Base-by-base conservation (phyloP, 2,797 vertebrate species). In the Peromyscus eremicus region DNA sequence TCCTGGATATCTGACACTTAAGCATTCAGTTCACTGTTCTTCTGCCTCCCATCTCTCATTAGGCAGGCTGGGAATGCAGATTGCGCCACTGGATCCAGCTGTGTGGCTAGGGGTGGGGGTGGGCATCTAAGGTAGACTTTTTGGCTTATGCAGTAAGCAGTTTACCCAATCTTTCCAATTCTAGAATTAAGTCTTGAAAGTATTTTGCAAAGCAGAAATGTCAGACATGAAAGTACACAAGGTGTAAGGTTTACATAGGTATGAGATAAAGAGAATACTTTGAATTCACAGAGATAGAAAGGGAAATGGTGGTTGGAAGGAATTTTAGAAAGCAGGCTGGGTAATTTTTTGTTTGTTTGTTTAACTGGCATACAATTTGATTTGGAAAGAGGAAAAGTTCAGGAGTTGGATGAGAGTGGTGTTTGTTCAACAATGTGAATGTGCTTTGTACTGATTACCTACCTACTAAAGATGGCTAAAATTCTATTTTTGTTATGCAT, bases 301-400 rank as follows among this genome's bases (percentile, higher is more conserved):
- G 14, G 5, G 23, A 17, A 76, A 64, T 60, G 14, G 37, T 52
- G 3, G 6, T 37, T 37, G 19, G 19, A 62, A 79, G 3, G 3
- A 46, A 12, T 11, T 64, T 27, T 0, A 2, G 0, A 12, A n/a
- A 76, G 2, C 3, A 11, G 5, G 46, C 46, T 68, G 3, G 6
- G 10, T 16, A 17, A 92, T 12, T 14, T 75, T 55, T 49, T 77
- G 0, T 52, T 55, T 68, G 49, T 46, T 52, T 77, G 0, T 73
- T n/a, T 75, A 66, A 66, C 52, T 16, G 57, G 5, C 6, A 60
- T 25, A 88, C 8, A 40, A 13, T 77, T 76, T 93, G 25, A 60
- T 12, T 68, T 94, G 14, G 23, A 10, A 76, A 40, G 4, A 85
- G 60, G 43, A 68, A 82, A 91, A n/a, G 0, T 79, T 57, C 29